Base-by-base conservation (phyloP, 2,888 invertebrate genomes). In the Tanaodytes sp. region DNA sequence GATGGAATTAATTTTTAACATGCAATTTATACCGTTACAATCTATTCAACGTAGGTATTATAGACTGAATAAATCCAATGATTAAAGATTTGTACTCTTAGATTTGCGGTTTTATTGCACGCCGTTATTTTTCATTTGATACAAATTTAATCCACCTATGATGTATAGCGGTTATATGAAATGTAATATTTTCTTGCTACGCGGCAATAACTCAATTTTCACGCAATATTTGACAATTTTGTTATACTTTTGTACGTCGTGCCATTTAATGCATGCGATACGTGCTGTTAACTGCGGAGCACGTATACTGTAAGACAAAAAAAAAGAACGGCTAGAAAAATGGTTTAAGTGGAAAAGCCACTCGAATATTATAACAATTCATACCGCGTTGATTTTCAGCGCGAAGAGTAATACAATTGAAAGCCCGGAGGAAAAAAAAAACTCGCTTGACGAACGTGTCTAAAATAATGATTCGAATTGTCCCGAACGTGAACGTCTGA, bases 1-100 rank as follows among this genome's bases (percentile, higher is more conserved):
- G 96, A 97, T 87, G 91, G 88, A 82, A 87, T 96, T 49, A 96
- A 97, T 86, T 96, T 96, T 86, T 96, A 88, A 88, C n/a, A 51
- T 4, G 45, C n/a, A 43, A 57, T 63, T 14, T n/a, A 33, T n/a
- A n/a, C n/a, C n/a, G n/a, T n/a, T n/a, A n/a, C n/a, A n/a, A n/a
- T n/a, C n/a, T n/a, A n/a, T n/a, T n/a, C n/a, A n/a, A n/a, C n/a
- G n/a, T n/a, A n/a, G n/a, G n/a, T n/a, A n/a, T n/a, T n/a, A n/a
- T n/a, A n/a, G n/a, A n/a, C n/a, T n/a, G n/a, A n/a, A n/a, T n/a
- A n/a, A n/a, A n/a, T n/a, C n/a, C n/a, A n/a, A n/a, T n/a, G n/a
- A n/a, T n/a, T n/a, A 23, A 23, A 23, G 8, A 8, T 23, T 23
- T 23, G 5, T 23, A 23, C 8, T 4, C 8, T 5, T 4, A 23